Conservation (phyloP, 2,797 vertebrate genomes). For the Rhinogobio ventralis region DNA sequence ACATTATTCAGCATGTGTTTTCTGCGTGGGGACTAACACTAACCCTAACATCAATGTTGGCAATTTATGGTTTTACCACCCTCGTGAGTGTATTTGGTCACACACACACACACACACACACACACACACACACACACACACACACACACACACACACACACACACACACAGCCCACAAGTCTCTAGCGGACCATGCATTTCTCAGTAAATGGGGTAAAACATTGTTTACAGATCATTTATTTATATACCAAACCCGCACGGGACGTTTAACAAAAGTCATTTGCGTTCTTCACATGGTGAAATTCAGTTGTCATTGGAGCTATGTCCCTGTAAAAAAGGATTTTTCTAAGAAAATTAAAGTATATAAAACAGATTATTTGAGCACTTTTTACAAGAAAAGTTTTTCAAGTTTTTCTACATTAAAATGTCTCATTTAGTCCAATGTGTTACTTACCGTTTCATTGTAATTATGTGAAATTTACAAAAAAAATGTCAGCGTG, state of each 20-base stretch:
- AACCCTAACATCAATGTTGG: background rate
- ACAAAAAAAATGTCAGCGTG: no score
- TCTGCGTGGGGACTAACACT: background rate
- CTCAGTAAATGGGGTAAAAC: constrained; percentile 2
- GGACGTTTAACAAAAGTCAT: constrained; percentile 5
- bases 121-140: no score
- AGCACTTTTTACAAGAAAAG: background rate
- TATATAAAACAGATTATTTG: background rate
- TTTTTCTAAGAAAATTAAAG: background rate
- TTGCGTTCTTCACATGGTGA: background rate
- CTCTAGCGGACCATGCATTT: background rate
- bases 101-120: no score
- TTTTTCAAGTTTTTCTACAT: background rate
- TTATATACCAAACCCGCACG: background rate
- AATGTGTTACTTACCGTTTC: background rate
- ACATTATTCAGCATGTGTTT: background rate
- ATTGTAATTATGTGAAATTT: background rate
- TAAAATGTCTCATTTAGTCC: background rate
- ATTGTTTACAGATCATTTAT: constrained; percentile 1
- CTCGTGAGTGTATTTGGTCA: background rate
- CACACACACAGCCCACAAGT: background rate
- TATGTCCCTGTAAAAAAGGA: background rate
- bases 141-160: no score
- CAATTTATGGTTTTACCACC: background rate
- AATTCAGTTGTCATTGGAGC: background rate